These are phyloP conservation scores for Dryobota labecula DNA, from an alignment of 2,888 invertebrate species.

Conservation along the genomic window DNA sequence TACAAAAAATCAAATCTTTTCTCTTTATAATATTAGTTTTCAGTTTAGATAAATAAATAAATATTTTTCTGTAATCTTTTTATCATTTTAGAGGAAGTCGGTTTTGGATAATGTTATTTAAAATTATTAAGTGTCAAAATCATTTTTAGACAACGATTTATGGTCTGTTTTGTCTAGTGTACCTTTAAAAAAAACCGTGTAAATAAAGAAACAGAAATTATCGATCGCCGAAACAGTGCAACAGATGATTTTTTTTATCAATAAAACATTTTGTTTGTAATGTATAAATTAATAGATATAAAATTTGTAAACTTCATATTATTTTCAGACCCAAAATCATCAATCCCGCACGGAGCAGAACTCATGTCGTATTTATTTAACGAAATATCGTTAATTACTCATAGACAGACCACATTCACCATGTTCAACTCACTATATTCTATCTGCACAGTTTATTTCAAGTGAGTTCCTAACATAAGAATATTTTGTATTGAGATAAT, in stretches of 20 bases:
- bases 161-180: background rate
- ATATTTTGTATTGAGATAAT: background rate
- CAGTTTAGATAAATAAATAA: no score
- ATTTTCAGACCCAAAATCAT: conserved; percentile 73
- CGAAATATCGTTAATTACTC: conserved; percentile 91
- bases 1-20: no score
- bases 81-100: background rate
- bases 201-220: no score
- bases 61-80: background rate
- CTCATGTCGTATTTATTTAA: conserved; percentile 92
- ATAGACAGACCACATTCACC: conserved; percentile 88
- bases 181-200: no score
- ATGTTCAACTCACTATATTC: conserved; percentile 90
- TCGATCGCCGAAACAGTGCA: no score
- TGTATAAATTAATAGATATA: no score
- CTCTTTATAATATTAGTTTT: no score
- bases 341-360: conserved; percentile 89
- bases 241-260: no score
- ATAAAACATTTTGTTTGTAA: no score
- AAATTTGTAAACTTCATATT: background rate
- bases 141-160: background rate
- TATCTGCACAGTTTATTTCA: conserved; percentile 91
- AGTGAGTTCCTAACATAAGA: conserved; percentile 77
- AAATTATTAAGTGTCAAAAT: background rate
- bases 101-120: background rate